Conservation (phyloP, 2,113 vertebrate species). For the Panurus biarmicus region DNA sequence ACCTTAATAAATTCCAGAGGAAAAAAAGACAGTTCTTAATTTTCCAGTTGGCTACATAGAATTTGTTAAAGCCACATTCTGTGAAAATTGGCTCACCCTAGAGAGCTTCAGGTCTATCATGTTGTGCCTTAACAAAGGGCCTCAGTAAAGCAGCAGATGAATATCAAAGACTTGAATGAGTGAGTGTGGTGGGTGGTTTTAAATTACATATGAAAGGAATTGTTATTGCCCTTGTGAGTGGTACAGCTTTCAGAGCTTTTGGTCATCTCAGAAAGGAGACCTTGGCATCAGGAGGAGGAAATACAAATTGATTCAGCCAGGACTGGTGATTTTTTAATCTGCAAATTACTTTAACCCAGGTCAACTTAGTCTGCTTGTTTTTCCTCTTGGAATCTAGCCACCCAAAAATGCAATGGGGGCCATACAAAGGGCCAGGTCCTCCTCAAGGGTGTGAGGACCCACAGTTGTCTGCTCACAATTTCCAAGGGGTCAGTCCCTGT, state of each 20-base stretch:
- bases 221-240: neutral
- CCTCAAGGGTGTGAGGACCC: neutral
- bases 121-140: neutral
- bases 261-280: neutral
- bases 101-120: neutral
- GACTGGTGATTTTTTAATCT: neutral
- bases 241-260: neutral
- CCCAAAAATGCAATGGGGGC: neutral
- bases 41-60: slow-evolving; percentile 54
- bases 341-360: neutral
- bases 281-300: neutral
- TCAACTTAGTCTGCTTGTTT: neutral
- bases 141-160: neutral
- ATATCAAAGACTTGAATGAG: neutral
- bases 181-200: neutral
- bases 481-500: neutral
- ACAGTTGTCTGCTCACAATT: neutral
- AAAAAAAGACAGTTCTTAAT: slow-evolving; percentile 37
- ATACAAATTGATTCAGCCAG: neutral
- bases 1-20: slow-evolving; percentile 14
- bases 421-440: neutral
- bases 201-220: neutral
- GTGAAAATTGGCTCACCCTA: slow-evolving; percentile 3
- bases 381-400: neutral
- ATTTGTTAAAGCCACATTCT: slow-evolving; percentile 45